A percentile compares a stretch with the other conserved stretches of the same genome.
Evolutionary conservation across 1,140 invertebrate species (phyloP).

Genomic region (Hycleus phaleratus): DNA sequence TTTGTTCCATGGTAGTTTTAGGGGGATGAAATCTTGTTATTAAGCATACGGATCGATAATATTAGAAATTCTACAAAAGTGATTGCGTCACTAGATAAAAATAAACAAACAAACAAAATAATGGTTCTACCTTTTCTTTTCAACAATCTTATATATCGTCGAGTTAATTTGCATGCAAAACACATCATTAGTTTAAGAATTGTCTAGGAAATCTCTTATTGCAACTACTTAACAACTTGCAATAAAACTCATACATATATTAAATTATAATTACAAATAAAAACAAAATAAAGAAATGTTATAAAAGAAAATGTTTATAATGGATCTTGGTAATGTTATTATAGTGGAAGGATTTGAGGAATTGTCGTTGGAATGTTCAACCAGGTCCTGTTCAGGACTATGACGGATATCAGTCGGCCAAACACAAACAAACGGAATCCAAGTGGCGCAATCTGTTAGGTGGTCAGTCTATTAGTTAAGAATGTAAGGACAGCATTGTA

Average conservation of each 20-base stretch:
- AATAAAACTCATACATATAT: background rate
- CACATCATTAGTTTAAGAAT: background rate
- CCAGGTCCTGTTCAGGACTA: slow-evolving; percentile 8
- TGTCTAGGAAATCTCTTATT: background rate
- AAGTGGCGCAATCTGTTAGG: slow-evolving; percentile 34
- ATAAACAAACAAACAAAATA: background rate
- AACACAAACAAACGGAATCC: slow-evolving; percentile 31
- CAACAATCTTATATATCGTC: background rate
- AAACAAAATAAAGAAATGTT: background rate
- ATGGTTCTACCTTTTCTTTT: background rate
- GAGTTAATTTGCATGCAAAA: background rate
- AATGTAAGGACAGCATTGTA: slow-evolving; percentile 31
- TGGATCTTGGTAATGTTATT: background rate
- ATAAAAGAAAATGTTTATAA: background rate
- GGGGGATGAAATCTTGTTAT: background rate
- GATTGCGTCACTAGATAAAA: background rate
- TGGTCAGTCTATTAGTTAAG: slow-evolving; percentile 35
- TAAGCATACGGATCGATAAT: background rate
- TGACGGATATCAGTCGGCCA: slow-evolving; percentile 29
- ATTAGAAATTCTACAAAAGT: background rate
- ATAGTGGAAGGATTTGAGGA: background rate
- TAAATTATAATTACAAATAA: background rate
- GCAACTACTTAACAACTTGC: background rate
- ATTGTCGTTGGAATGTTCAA: too few species aligned
- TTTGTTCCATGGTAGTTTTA: background rate